Base-by-base conservation (phyloP, 2,888 invertebrate genomes). In the Napeogenes sylphis region DNA sequence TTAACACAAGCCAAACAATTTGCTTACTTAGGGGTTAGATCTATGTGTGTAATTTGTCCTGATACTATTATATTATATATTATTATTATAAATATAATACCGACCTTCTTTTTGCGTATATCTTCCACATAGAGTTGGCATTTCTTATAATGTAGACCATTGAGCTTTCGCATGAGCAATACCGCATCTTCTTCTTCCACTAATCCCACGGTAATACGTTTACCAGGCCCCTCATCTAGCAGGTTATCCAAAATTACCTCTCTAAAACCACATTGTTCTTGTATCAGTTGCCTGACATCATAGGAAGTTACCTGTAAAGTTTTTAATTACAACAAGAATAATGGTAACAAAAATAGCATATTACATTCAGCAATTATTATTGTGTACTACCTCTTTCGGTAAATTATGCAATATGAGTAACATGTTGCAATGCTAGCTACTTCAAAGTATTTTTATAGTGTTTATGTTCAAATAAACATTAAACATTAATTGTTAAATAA, bases 161-260 rank as follows among this genome's bases (percentile, higher is more conserved):
- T 73, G 30, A 80, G 65, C 61, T 73, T 75, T 45, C 72, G 68
- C 12, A 72, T 66, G 0, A 80, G 62, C 4, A 75, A 60, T 4
- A 72, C 71, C 0, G 75, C 79, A 46, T 79, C 78, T 6, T 59
- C 71, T 10, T 77, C 76, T 38, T 75, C 75, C 3, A 72, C 72
- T n/a, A 79, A 65, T 0, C 80, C 79, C 0, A 79, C 72, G 0
- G 79, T 79, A 8, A 79, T 75, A 14, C 70, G 73, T 59, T 71
- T 75, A 4, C 60, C 62, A 0, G 46, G 46, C 0, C 73, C 71
- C 2, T 78, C 76, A 12, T 53, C 45, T n/a, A 67, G 33, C 4
- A 79, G 67, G 35, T 78, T 77, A 55, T 78, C 80, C 45, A 80
- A 58, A 53, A 80, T 78, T 4, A 74, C 57, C 14, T 77, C 72